These are phyloP conservation scores for Myiotriccus ornatus DNA, from an alignment of 2,797 vertebrate genomes.

Conservation along the genomic window DNA sequence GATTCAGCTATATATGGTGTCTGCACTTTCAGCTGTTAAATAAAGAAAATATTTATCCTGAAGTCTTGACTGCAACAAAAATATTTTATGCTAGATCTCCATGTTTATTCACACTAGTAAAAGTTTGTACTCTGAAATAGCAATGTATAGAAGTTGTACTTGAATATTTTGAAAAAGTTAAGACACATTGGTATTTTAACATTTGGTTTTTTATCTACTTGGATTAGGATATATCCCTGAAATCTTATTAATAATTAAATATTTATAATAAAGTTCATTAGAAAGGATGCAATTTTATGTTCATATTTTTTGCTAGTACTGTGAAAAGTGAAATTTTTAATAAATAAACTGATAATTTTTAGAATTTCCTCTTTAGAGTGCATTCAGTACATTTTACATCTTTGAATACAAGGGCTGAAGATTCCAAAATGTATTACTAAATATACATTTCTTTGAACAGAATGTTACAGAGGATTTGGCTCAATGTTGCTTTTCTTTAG, in stretches of 20 bases:
- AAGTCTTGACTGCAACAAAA: background rate
- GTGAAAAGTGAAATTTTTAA: background rate
- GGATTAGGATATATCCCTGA: background rate
- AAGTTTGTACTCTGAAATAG: slow-evolving; percentile 13
- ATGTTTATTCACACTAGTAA: background rate
- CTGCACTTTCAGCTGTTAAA: background rate
- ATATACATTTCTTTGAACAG: background rate
- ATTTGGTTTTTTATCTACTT: background rate
- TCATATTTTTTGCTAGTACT: background rate
- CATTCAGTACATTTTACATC: background rate
- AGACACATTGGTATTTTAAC: background rate
- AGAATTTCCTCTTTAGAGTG: background rate
- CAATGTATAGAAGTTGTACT: background rate
- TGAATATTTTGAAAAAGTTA: background rate
- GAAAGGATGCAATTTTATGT: background rate
- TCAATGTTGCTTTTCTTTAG: background rate
- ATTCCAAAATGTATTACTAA: background rate
- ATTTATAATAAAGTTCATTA: background rate
- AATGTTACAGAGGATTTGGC: background rate
- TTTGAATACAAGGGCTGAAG: background rate
- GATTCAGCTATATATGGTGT: background rate
- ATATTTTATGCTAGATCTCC: background rate
- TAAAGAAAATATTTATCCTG: background rate
- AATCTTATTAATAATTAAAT: background rate
- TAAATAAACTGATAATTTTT: background rate